Base-by-base conservation (phyloP, 2,888 invertebrate species). In the Mythimna loreyi region DNA sequence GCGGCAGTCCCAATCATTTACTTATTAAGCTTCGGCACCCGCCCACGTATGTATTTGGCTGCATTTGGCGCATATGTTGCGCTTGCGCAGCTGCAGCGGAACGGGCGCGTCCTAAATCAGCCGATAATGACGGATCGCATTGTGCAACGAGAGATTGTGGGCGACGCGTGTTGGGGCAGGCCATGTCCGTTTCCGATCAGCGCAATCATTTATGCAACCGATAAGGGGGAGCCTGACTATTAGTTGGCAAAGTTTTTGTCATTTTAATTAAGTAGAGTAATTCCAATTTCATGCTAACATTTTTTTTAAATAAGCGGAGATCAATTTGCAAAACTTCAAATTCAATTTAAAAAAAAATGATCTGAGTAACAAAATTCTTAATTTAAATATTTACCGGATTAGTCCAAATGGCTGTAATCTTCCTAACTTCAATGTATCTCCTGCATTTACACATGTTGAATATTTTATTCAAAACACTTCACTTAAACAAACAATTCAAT, bases 141-240 rank as follows among this genome's bases (percentile, higher is more conserved):
- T 93, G 93, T 93, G 93, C 91, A 92, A 92, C 84, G 71, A 77
- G 75, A 78, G 76, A 72, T 79, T 83, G 92, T 92, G 90, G 91
- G 91, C 90, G 92, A 75, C 75, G 59, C 62, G 72, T 81, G 89
- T 94, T 94, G 91, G 83, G 94, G 93, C 92, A 94, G 94, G 92
- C 88, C 93, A 93, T 93, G 94, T 93, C 93, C 92, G 94, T 88
- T 94, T 94, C 93, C 94, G 92, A 91, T 86, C 80, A 65, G 88
- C 79, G 87, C 89, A 89, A 90, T 86, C 86, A 81, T 88, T 92
- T 92, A 92, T 92, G 91, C 90, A 92, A 93, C 87, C 80, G 89
- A 90, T 91, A 91, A 81, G 49, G 40, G 25, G 67, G 66, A 30
- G 52, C 3, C 68, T 70, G 80, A 70, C 84, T 78, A 69, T 72